Base-by-base conservation (phyloP, 2,888 invertebrate genomes). In the Caenorhabditis sp. region DNA sequence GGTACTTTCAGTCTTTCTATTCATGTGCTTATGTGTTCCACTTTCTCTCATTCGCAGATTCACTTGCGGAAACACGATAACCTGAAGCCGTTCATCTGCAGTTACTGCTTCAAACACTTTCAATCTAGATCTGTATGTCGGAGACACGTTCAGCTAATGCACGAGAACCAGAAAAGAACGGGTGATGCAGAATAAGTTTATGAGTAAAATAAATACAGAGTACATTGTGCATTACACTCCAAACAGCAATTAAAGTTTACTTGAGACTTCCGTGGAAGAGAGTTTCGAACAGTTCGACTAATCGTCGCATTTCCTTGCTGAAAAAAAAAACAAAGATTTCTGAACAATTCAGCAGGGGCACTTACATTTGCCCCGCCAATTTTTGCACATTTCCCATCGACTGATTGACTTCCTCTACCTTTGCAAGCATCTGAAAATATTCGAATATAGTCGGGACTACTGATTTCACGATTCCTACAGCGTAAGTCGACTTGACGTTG, bases 341-440 rank as follows among this genome's bases (percentile, higher is more conserved):
- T n/a, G n/a, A n/a, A 11, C 17, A 15, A 41, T 32, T 27, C 27
- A 52, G 22, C 8, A 7, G n/a, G 55, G 13, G 11, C 32, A 17
- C 80, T 75, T 50, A 85, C 83, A 88, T 84, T 73, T 88, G 85
- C 17, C 70, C 77, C 7, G 86, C 79, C 22, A 87, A 50, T 52
- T 85, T 84, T 30, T 80, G 73, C 7, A 86, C 76, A 46, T 81
- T 80, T 30, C 75, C 74, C 84, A 88, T 80, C n/a, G 83, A 73
- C 15, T 78, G 78, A 76, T 82, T 86, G 13, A 88, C 79, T 65
- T 88, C 88, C 59, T 88, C 88, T 11, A 86, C 80, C 72, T 88
- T 88, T 2, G 88, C 87, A 30, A 88, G 52, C 82, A 88, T 83
- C 84, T 85, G 56, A 55, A 86, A 45, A 22, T 4, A 39, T n/a